A percentile compares a stretch with the other conserved stretches of the same genome.
Conservation (phyloP, 2,888 invertebrate genomes). For the Coelinius sp. region DNA sequence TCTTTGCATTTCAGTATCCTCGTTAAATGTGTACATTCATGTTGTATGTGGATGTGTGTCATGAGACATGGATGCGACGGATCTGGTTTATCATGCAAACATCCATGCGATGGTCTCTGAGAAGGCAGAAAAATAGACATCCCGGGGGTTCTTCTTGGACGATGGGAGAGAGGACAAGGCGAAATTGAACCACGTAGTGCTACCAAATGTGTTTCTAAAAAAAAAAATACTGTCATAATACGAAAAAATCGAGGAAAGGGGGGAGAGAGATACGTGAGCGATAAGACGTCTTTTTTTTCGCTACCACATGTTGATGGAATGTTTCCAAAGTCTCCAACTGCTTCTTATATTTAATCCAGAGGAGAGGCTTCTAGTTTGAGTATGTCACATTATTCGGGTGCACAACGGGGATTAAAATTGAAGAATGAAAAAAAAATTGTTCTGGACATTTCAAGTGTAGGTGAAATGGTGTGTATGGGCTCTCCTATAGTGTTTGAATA, state of each 20-base stretch:
- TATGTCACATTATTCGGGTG: constrained; percentile 26
- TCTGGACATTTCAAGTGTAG: constrained; percentile 17
- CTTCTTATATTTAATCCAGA: not conserved
- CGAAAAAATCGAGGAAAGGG: not conserved
- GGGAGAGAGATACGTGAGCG: not conserved
- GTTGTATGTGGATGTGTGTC: not conserved
- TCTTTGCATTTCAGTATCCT: constrained; percentile 1
- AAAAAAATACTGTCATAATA: not conserved
- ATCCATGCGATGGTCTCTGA: constrained; percentile 5
- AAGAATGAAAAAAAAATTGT: not conserved
- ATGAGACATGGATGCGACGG: not conserved
- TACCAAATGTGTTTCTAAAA: constrained; percentile 16
- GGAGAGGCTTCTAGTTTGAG: not conserved
- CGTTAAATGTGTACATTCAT: not conserved
- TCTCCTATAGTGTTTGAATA: constrained; percentile 31
- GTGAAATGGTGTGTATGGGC: constrained; percentile 6
- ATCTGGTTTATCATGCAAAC: constrained; percentile 3
- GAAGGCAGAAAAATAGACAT: constrained; percentile 1
- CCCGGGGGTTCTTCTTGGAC: not conserved
- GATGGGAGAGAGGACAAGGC: constrained; percentile 9
- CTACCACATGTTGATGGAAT: not conserved
- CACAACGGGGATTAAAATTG: constrained; percentile 24
- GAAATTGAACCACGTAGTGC: constrained; percentile 36
- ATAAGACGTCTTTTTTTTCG: not conserved
- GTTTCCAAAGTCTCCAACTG: not conserved